phyloP scores from a whole-genome alignment of 2,113 vertebrate species.

The Catharus minimus region DNA sequence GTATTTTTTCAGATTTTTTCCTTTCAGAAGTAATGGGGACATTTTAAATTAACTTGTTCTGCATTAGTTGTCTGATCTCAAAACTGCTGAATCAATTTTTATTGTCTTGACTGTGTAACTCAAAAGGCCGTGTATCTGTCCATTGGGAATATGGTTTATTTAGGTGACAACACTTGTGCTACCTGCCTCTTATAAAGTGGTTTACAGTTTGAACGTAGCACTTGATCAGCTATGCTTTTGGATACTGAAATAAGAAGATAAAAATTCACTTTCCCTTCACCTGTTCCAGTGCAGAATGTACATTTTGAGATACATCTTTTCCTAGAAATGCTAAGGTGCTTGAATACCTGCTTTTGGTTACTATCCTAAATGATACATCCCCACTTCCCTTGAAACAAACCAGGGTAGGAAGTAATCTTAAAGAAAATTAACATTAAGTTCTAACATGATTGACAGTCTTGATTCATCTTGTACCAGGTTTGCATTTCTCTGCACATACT shows the following conservation, averaged over 20 bases:
- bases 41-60: neutral
- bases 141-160: neutral
- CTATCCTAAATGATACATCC: neutral
- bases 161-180: neutral
- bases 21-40: neutral
- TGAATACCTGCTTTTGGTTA: neutral
- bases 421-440: neutral
- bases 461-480: neutral
- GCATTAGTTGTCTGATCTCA: neutral
- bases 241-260: neutral
- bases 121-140: neutral
- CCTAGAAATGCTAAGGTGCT: neutral
- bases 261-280: neutral
- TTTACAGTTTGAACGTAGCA: neutral
- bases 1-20: neutral
- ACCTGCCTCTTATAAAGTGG: neutral
- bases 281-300: neutral
- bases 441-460: neutral
- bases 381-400: neutral
- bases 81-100: neutral
- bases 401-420: neutral
- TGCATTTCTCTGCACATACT: neutral
- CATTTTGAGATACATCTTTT: neutral
- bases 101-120: neutral
- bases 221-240: neutral